Conservation (phyloP, 2,888 invertebrate species). For the Pollenia labialis region DNA sequence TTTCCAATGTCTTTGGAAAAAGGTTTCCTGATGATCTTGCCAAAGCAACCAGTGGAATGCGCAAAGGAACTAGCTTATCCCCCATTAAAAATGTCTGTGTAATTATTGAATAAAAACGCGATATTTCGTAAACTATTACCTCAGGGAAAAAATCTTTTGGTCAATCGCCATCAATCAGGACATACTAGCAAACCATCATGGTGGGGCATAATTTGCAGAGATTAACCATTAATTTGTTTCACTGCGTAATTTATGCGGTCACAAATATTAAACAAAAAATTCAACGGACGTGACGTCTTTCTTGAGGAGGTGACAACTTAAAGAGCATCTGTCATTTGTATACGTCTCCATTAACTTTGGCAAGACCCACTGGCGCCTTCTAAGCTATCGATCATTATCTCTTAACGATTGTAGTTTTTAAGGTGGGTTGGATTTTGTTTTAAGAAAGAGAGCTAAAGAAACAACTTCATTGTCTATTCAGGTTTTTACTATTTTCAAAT, state of each 20-base stretch:
- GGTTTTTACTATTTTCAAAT: not conserved
- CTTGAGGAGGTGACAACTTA: not conserved
- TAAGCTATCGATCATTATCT: slow-evolving; percentile 29
- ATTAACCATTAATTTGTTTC: too few species aligned
- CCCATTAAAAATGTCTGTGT: too few species aligned
- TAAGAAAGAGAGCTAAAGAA: not conserved
- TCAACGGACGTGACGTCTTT: not conserved
- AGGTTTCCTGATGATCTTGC: too few species aligned
- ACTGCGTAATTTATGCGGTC: slow-evolving; percentile 17
- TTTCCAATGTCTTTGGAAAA: too few species aligned
- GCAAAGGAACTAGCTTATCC: too few species aligned
- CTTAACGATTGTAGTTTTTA: not conserved
- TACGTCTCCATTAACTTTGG: not conserved
- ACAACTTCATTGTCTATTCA: not conserved
- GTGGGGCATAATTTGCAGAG: too few species aligned
- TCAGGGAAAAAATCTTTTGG: too few species aligned
- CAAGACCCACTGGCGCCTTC: slow-evolving; percentile 53
- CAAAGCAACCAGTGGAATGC: too few species aligned
- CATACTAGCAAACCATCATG: too few species aligned
- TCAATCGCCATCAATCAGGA: too few species aligned
- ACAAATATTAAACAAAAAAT: not conserved
- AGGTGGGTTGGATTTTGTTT: not conserved
- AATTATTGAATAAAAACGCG: too few species aligned
- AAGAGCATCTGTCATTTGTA: not conserved
- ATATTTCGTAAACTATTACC: too few species aligned